Evolutionary conservation across 2,888 invertebrate species (phyloP).

Genomic region (Eupithecia inturbata): DNA sequence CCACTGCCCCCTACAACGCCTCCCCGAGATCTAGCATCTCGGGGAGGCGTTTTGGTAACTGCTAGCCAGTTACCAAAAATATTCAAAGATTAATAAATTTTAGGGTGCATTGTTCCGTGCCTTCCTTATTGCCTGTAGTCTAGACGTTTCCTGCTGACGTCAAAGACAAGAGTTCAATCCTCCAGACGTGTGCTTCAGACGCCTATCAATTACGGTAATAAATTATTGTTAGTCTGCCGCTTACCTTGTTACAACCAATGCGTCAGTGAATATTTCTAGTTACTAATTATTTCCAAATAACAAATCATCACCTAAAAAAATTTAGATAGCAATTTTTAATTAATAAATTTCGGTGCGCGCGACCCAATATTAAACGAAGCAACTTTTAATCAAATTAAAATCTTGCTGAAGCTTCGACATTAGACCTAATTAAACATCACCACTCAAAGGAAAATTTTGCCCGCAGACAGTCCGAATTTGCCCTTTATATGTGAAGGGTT

Average conservation of each 20-base stretch:
- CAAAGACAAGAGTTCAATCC: constrained; percentile 51
- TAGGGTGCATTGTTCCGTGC: constrained; percentile 59
- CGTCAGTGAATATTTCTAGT: constrained; percentile 14
- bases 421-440: constrained; percentile 33
- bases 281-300: not conserved
- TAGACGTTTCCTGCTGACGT: constrained; percentile 66
- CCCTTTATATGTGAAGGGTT: constrained; percentile 25
- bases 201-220: constrained; percentile 41
- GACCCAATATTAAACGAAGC: constrained; percentile 12
- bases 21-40: too few relatives aligned
- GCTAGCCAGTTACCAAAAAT: not conserved
- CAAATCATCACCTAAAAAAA: not conserved
- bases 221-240: constrained; percentile 21
- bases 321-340: constrained; percentile 9
- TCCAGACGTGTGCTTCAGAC: constrained; percentile 46
- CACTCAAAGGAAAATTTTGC: constrained; percentile 29
- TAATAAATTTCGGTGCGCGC: constrained; percentile 2
- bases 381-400: constrained; percentile 32
- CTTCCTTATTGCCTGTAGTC: constrained; percentile 66
- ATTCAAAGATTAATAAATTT: constrained; percentile 6
- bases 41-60: too few relatives aligned
- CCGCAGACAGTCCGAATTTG: constrained; percentile 20
- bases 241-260: constrained; percentile 12
- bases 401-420: constrained; percentile 21
- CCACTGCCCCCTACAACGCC: not conserved